Evolutionary conservation across 2,797 vertebrate genomes (phyloP), one percentile per base, ranked within the genome.

Genomic region (Dendrocincla tyrannina): DNA sequence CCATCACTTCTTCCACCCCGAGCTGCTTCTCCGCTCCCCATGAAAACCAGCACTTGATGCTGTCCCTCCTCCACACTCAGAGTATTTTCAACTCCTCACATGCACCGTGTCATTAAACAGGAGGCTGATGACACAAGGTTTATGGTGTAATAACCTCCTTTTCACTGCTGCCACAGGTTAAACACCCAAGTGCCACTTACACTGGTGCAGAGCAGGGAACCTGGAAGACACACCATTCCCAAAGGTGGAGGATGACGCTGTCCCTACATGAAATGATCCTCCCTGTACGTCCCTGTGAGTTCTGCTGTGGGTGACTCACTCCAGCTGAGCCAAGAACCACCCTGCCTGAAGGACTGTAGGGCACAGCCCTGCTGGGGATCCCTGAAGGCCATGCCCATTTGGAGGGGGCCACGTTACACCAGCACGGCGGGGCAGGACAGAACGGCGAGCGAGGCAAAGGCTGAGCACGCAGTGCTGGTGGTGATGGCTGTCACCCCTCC

Each of bases 41-140:
- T 1, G 1, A 22, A 49, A 37, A 44, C 1, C 15, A 12, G 42
- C 63, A 17, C 85, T 9, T 0, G 5, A 2, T 0, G 0, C 2
- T 7, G 60, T 23, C 6, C 10, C 27, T 35, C 3, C 46, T 56
- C 49, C 60, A 41, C 53, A 16, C 30, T 12, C 20, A 32, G 67
- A 39, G 22, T 16, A 32, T 10, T 46, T 50, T 23, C 37, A 46
- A 8, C 28, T 55, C 46, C 72, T 77, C 55, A 11, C 20, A 8
- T 1, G 13, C 32, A 47, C 52, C 3, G 0, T 4, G 17, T 3
- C 50, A 52, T 23, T 50, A 7, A 47, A 58, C 42, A n/a, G 49
- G 46, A 49, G 69, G 35, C 24, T 52, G 70, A n/a, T 8, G 27
- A 42, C 39, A 59, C 2, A 19, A 75, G 15, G 41, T 17, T 47